Percentiles rank a stretch among this genome's conserved stretches.
Conservation (phyloP, 2,888 invertebrate genomes). For the Latheticus oryzae region DNA sequence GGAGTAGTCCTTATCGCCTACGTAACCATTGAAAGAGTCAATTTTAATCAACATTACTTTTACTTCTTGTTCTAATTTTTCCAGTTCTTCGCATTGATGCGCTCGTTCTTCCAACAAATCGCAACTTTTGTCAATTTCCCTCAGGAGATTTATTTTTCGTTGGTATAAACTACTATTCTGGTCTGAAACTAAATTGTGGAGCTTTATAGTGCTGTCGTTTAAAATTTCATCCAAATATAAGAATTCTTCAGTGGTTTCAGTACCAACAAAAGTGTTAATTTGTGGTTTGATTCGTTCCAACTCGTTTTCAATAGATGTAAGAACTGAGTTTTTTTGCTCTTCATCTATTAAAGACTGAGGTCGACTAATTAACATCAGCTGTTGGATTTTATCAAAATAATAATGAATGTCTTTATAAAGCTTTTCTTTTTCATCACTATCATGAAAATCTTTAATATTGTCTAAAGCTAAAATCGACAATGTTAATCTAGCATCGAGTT, state of each 20-base stretch:
- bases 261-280: conserved; percentile 47
- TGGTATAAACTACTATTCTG: conserved; percentile 41
- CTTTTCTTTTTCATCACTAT: conserved; percentile 10
- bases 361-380: conserved; percentile 5
- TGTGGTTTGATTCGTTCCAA: conserved; percentile 41
- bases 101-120: conserved; percentile 48
- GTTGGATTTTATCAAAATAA: conserved; percentile 26
- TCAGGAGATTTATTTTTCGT: conserved; percentile 46
- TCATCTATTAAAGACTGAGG: conserved; percentile 7
- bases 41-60: conserved; percentile 38
- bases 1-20: conserved; percentile 41
- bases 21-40: conserved; percentile 26
- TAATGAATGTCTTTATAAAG: conserved; percentile 32
- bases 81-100: conserved; percentile 46
- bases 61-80: conserved; percentile 46
- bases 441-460: conserved; percentile 34
- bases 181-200: conserved; percentile 47
- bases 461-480: conserved; percentile 28
- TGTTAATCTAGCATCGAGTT: conserved; percentile 36
- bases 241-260: conserved; percentile 45
- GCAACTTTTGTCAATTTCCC: conserved; percentile 46
- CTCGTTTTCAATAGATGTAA: conserved; percentile 46
- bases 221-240: conserved; percentile 47
- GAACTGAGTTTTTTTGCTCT: conserved; percentile 16
- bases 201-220: conserved; percentile 41